Evolutionary conservation across 2,888 invertebrate species (phyloP).

Genomic region (Diaprepes abbreviatus): DNA sequence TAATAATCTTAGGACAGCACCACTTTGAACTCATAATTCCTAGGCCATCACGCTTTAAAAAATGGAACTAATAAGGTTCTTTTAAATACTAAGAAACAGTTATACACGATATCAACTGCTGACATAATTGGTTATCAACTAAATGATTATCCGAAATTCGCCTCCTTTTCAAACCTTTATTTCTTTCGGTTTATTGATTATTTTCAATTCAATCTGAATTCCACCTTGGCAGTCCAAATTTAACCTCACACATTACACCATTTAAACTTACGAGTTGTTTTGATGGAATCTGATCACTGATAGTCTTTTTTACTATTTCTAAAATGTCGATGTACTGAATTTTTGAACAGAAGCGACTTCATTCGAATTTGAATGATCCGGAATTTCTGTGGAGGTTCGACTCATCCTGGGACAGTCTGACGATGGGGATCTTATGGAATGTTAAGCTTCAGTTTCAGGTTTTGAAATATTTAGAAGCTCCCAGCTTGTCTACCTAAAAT

Average conservation of each 20-base stretch:
- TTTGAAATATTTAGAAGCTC: conserved; percentile 58
- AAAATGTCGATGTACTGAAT: conserved; percentile 85
- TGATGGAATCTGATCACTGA: conserved; percentile 84
- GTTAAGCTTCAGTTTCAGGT: conserved; percentile 56
- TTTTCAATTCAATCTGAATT: conserved; percentile 87
- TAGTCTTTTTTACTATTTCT: conserved; percentile 83
- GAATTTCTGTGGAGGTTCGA: conserved; percentile 62
- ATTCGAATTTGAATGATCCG: conserved; percentile 77
- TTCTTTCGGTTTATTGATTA: conserved; percentile 77
- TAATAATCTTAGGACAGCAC: not conserved
- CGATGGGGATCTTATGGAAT: conserved; percentile 36
- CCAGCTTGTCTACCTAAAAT: conserved; percentile 44
- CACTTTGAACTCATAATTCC: conserved; percentile 4
- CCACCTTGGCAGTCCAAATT: conserved; percentile 74
- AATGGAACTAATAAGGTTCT: conserved; percentile 17
- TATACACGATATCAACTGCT: conserved; percentile 89
- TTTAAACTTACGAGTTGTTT: conserved; percentile 72
- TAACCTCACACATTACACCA: conserved; percentile 61
- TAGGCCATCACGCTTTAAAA: not conserved
- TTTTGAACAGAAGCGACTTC: conserved; percentile 85
- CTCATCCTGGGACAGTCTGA: conserved; percentile 37
- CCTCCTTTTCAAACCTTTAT: conserved; percentile 87
- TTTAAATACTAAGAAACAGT: conserved; percentile 73
- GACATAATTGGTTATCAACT: conserved; percentile 89
- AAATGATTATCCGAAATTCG: conserved; percentile 90